These are phyloP conservation scores for Clepsis dumicolana DNA, from an alignment of 2,888 invertebrate species.

Conservation along the genomic window DNA sequence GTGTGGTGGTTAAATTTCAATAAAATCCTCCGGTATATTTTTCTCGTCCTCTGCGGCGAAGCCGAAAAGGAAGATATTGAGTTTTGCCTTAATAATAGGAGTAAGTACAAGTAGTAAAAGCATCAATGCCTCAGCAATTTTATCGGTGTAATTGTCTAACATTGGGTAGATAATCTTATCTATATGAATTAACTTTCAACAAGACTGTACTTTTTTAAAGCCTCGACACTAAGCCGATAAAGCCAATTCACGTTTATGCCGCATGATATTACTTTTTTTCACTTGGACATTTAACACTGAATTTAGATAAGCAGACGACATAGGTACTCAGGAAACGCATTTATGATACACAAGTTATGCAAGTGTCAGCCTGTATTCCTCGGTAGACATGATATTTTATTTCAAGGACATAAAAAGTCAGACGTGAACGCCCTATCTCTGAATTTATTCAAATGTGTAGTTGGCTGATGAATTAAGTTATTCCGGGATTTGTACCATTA, in stretches of 20 bases:
- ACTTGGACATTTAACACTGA: constrained; percentile 7
- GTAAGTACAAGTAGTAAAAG: background rate
- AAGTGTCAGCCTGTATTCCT: background rate
- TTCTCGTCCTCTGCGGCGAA: background rate
- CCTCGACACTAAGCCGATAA: constrained; percentile 13
- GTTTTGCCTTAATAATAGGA: background rate
- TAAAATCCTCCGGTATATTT: background rate
- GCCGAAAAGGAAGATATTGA: background rate
- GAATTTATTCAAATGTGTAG: no score
- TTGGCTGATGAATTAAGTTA: no score
- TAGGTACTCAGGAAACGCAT: constrained; percentile 16
- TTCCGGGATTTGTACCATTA: no score
- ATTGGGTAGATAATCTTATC: background rate
- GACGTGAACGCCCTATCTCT: no score
- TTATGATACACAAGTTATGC: constrained; percentile 7
- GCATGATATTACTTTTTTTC: constrained; percentile 9
- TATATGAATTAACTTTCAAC: background rate
- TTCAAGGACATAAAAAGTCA: background rate
- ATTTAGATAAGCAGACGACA: constrained; percentile 21
- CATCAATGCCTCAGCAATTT: background rate
- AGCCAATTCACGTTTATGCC: constrained; percentile 13
- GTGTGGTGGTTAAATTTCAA: background rate
- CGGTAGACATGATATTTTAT: background rate
- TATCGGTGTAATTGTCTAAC: background rate
- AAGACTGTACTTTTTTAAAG: background rate